phyloP scores from a whole-genome alignment of 2,888 invertebrate species.

The Stenoptilia bipunctidactyla region DNA sequence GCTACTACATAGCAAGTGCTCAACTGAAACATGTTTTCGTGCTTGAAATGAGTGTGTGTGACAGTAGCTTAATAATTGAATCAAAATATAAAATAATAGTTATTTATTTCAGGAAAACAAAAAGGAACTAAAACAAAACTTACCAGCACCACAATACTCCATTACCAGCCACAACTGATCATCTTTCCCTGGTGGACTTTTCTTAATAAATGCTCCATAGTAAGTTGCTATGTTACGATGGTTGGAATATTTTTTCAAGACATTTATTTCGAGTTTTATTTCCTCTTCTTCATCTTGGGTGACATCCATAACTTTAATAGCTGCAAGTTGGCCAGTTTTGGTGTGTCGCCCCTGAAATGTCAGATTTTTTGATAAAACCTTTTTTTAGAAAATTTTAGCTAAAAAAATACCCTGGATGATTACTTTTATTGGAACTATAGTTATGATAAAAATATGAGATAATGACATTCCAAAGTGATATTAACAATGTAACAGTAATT shows the following conservation, averaged over 20 bases:
- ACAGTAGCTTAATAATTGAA: no score
- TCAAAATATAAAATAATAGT: no score
- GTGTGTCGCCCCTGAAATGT: slow-evolving; percentile 93
- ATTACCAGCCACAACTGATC: slow-evolving; percentile 99
- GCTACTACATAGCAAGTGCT: no score
- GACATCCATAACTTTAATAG: slow-evolving; percentile 99
- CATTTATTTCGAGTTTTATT: slow-evolving; percentile 99
- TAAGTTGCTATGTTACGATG: slow-evolving; percentile 99
- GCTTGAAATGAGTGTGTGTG: no score
- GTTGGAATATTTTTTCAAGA: slow-evolving; percentile 98
- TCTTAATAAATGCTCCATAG: slow-evolving; percentile 99
- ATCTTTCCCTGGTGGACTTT: slow-evolving; percentile 98
- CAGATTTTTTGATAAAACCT: neutral
- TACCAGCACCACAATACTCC: slow-evolving; percentile 99
- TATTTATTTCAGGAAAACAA: no score
- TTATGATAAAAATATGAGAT: neutral
- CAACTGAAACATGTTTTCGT: no score
- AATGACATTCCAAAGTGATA: no score
- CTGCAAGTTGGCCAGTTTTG: slow-evolving; percentile 99
- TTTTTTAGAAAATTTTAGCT: no score
- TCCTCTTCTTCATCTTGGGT: slow-evolving; percentile 99
- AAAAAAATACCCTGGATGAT: no score
- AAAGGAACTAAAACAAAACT: no score
- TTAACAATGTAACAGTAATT: no score
- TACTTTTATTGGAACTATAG: neutral